A percentile compares a stretch with the other conserved stretches of the same genome.
These are phyloP conservation scores for Columbina picui DNA, from an alignment of 2,113 vertebrate genomes.

Conservation along the genomic window DNA sequence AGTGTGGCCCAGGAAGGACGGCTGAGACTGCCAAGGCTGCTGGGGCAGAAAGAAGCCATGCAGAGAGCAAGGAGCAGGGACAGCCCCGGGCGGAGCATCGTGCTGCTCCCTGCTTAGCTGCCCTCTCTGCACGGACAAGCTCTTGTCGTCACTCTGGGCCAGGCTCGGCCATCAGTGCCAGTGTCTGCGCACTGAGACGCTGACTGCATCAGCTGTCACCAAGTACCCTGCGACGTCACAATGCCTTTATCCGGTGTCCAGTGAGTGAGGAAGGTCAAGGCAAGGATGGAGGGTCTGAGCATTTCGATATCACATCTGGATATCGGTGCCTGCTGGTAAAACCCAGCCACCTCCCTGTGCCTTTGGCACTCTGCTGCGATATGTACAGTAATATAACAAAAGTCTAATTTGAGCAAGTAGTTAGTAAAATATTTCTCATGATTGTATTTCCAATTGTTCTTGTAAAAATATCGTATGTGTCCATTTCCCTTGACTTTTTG, in stretches of 20 bases:
- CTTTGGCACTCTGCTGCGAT: background rate
- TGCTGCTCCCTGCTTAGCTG: background rate
- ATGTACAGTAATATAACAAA: background rate
- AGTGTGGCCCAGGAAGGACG: accelerated
- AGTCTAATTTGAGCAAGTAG: background rate
- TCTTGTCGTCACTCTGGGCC: accelerated
- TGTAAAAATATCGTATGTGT: background rate
- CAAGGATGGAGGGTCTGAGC: accelerated
- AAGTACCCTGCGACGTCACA: background rate
- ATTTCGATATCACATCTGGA: accelerated
- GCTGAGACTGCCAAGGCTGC: background rate
- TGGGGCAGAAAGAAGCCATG: accelerated
- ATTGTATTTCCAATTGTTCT: background rate
- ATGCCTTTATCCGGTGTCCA: background rate
- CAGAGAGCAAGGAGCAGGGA: background rate
- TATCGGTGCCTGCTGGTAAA: background rate
- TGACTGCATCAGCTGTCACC: background rate
- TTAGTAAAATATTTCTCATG: background rate
- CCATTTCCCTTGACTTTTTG: background rate
- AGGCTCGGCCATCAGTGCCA: accelerated
- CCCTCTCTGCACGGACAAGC: accelerated
- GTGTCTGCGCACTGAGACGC: too few relatives aligned
- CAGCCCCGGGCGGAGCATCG: accelerated
- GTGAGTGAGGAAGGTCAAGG: too few relatives aligned
- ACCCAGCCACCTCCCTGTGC: background rate